A percentile compares a stretch with the other conserved stretches of the same genome.
phyloP scores from a whole-genome alignment of 2,113 vertebrate genomes.

The Pterocles orientalis region DNA sequence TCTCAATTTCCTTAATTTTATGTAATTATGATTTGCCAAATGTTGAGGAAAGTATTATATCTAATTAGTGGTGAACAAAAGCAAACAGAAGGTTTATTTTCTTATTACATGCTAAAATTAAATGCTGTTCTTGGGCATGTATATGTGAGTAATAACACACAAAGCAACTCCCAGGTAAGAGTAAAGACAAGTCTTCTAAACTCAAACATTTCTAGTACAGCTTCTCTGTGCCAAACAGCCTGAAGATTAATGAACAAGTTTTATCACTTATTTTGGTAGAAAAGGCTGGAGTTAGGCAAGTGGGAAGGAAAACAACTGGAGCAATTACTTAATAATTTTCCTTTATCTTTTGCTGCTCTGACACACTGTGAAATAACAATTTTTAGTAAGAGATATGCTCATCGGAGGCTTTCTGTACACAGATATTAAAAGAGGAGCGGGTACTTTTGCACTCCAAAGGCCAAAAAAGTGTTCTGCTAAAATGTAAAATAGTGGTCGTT shows the following conservation, averaged over 20 bases:
- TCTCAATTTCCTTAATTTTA: slow-evolving; percentile 58
- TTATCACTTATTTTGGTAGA: neutral
- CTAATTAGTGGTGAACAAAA: slow-evolving; percentile 62
- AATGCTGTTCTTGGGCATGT: neutral
- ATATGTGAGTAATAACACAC: neutral
- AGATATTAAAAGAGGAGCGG: neutral
- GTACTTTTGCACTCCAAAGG: neutral
- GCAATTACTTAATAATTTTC: neutral
- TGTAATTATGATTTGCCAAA: slow-evolving; percentile 58
- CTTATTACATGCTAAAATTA: slow-evolving; percentile 28
- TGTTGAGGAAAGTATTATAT: slow-evolving; percentile 36
- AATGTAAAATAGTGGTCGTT: neutral
- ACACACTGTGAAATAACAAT: neutral
- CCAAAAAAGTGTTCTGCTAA: neutral
- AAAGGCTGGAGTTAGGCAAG: neutral
- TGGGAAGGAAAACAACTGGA: neutral
- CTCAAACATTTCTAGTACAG: neutral
- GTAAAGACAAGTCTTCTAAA: neutral
- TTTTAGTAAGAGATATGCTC: neutral
- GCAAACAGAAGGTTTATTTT: slow-evolving; percentile 41
- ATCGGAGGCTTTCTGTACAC: neutral
- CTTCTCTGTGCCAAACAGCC: neutral
- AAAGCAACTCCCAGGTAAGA: neutral
- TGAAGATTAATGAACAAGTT: neutral
- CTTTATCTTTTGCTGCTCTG: neutral